phyloP scores from a whole-genome alignment of 2,888 invertebrate species.

The Synanthedon andrenaeformis region DNA sequence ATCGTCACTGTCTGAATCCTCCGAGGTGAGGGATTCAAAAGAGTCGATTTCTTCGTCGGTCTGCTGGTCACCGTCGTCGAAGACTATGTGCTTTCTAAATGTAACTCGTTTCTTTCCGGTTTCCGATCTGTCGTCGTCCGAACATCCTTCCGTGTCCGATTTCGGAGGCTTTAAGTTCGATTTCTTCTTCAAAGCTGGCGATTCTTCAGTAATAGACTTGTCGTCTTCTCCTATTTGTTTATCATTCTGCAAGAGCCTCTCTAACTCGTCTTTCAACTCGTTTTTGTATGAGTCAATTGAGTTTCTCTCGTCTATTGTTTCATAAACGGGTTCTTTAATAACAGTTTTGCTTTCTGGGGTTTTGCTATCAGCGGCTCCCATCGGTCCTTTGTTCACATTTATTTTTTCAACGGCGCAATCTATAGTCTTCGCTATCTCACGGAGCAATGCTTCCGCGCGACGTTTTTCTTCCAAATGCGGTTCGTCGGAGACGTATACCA shows the following conservation, averaged over 20 bases:
- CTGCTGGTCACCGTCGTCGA: slow-evolving; percentile 63
- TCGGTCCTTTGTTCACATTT: slow-evolving; percentile 31
- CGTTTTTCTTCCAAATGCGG: slow-evolving; percentile 48
- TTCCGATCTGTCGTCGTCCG: slow-evolving; percentile 58
- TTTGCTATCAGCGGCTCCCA: slow-evolving; percentile 48
- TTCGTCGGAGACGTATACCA: slow-evolving; percentile 49
- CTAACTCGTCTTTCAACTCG: slow-evolving; percentile 44
- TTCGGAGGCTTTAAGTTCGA: slow-evolving; percentile 55
- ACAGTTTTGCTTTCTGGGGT: slow-evolving; percentile 6
- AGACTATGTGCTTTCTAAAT: slow-evolving; percentile 60
- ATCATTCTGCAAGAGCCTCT: slow-evolving; percentile 32
- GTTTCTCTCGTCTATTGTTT: slow-evolving; percentile 28
- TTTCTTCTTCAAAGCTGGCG: slow-evolving; percentile 39
- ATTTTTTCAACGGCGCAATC: slow-evolving; percentile 53
- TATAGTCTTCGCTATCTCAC: slow-evolving; percentile 56
- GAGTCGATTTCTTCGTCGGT: slow-evolving; percentile 55
- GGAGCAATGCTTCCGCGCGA: slow-evolving; percentile 53
- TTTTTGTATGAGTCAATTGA: slow-evolving; percentile 36
- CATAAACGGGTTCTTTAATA: slow-evolving; percentile 30
- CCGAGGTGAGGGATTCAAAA: slow-evolving; percentile 53
- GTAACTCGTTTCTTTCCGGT: slow-evolving; percentile 57
- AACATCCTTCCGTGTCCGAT: slow-evolving; percentile 52
- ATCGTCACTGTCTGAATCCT: slow-evolving; percentile 29
- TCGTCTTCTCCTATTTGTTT: slow-evolving; percentile 9
- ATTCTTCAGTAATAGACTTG: slow-evolving; percentile 15